Evolutionary conservation across 2,888 invertebrate species (phyloP).

Genomic region (Lydus trimaculatus): DNA sequence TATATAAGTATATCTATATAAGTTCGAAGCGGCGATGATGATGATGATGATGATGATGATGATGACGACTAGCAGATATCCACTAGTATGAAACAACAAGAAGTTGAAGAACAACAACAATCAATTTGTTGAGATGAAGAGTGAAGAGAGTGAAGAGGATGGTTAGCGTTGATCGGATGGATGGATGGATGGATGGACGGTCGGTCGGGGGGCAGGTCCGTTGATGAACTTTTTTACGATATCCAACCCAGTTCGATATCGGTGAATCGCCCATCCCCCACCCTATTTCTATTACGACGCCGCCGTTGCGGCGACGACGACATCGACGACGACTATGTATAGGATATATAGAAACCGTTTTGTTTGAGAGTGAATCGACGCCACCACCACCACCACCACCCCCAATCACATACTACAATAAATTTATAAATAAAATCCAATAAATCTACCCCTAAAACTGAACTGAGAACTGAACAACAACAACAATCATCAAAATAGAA

Average conservation of each 20-base stretch:
- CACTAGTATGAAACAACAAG: too few species aligned
- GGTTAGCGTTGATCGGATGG: conserved; percentile 40
- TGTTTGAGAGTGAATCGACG: conserved; percentile 7
- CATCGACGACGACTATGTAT: conserved; percentile 24
- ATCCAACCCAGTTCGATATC: conserved; percentile 56
- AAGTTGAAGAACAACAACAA: too few species aligned
- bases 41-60: not conserved
- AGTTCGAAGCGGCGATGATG: not conserved
- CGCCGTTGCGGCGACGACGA: conserved; percentile 28
- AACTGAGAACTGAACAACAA: not conserved
- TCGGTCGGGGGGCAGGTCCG: conserved; percentile 46
- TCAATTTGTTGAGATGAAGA: not conserved
- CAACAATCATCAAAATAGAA: not conserved
- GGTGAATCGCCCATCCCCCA: conserved; percentile 34
- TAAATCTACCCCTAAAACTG: not conserved
- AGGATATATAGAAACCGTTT: conserved; percentile 22
- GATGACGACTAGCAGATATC: not conserved
- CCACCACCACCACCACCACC: not conserved
- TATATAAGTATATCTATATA: too few species aligned
- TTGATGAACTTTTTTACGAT: conserved; percentile 58
- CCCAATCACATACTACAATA: conserved; percentile 1
- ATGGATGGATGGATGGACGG: too few species aligned
- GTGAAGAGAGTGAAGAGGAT: conserved; percentile 12
- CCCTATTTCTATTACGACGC: conserved; percentile 39
- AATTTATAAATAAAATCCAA: conserved; percentile 15